A percentile compares a stretch with the other conserved stretches of the same genome.
phyloP scores from a whole-genome alignment of 1,140 invertebrate genomes.

The Vollenhovia emeryi region DNA sequence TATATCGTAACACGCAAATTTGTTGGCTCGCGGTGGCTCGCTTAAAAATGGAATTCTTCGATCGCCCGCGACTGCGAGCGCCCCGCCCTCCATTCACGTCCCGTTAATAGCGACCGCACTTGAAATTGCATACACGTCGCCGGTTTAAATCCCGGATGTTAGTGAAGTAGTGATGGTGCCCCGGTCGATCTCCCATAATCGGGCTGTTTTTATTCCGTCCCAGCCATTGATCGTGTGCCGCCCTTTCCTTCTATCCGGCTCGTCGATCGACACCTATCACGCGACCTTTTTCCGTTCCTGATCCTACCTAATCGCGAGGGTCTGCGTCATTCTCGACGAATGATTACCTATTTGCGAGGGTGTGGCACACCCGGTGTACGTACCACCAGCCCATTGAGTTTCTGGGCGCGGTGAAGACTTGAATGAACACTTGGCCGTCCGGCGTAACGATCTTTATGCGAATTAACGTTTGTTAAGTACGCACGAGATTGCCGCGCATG shows the following conservation, averaged over 20 bases:
- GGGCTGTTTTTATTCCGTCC: constrained; percentile 45
- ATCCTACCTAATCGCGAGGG: constrained; percentile 65
- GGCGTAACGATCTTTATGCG: constrained; percentile 25
- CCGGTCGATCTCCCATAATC: constrained; percentile 36
- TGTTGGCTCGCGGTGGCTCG: background rate
- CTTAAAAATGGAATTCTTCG: background rate
- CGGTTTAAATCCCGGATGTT: constrained; percentile 18
- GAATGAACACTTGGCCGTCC: constrained; percentile 62
- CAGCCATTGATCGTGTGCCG: constrained; percentile 42
- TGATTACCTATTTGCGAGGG: constrained; percentile 71
- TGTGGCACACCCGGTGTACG: constrained; percentile 55
- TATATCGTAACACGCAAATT: constrained; percentile 25
- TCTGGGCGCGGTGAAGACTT: constrained; percentile 64
- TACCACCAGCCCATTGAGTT: constrained; percentile 61
- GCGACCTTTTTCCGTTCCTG: constrained; percentile 49
- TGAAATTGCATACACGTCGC: constrained; percentile 10
- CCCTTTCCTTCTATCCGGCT: background rate
- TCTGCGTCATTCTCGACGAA: constrained; percentile 55
- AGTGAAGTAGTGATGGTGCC: background rate
- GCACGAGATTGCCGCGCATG: background rate
- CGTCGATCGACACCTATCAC: constrained; percentile 25
- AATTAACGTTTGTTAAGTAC: constrained; percentile 41
- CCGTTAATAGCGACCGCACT: background rate
- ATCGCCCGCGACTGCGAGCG: background rate
- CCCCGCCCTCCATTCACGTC: constrained; percentile 3